A percentile compares a stretch with the other conserved stretches of the same genome.
Evolutionary conservation across 2,888 invertebrate genomes (phyloP).

Genomic region (Ditula angustiorana): DNA sequence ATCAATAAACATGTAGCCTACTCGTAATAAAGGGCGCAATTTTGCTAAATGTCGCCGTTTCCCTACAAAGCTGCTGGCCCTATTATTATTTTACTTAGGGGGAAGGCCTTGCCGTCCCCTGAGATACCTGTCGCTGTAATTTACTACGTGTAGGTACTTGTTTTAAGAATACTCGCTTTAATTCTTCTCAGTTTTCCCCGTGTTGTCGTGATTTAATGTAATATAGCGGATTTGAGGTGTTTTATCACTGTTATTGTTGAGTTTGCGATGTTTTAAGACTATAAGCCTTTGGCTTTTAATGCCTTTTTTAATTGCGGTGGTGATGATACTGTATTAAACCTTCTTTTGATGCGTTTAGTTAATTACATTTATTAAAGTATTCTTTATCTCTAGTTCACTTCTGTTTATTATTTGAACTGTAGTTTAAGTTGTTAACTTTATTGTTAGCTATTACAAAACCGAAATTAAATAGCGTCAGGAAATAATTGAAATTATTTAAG

Average conservation of each 20-base stretch:
- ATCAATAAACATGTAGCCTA: conserved; percentile 57
- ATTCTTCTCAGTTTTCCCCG: conserved; percentile 58
- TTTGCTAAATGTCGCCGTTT: conserved; percentile 64
- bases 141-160: conserved; percentile 60
- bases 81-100: conserved; percentile 82
- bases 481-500: no score
- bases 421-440: no score
- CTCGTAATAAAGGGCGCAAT: conserved; percentile 60
- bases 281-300: conserved; percentile 24
- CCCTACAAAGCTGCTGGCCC: conserved; percentile 65
- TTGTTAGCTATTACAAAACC: no score
- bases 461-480: no score
- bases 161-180: conserved; percentile 49
- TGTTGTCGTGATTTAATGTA: conserved; percentile 65
- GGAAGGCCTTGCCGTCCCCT: conserved; percentile 66
- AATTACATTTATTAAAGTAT: no score
- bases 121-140: conserved; percentile 81
- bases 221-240: conserved; percentile 57
- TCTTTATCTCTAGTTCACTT: no score
- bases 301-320: no score
- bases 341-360: no score
- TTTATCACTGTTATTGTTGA: conserved; percentile 50
- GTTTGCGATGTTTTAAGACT: conserved; percentile 35
- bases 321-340: no score
- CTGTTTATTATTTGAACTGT: no score